phyloP scores from a whole-genome alignment of 37 sponge, comb jelly and placozoan species.

The Trichoplax adhaerens region DNA sequence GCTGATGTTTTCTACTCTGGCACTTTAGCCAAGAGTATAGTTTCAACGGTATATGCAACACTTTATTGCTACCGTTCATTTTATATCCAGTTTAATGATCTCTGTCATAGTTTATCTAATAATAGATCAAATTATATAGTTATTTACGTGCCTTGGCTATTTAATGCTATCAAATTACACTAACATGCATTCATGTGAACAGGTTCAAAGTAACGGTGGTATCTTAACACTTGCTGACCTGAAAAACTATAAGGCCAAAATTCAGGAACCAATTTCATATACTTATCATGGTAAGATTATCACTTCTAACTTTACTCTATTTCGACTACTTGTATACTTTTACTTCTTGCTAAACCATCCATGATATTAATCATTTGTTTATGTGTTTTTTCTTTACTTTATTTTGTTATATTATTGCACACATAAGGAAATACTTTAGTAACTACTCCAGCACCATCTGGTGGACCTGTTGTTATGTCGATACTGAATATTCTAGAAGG shows the following conservation, averaged over 20 bases:
- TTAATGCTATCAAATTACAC: too few species aligned
- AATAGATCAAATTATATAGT: too few species aligned
- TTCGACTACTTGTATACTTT: too few species aligned
- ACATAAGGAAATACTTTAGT: constrained; percentile 23
- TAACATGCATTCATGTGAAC: background rate
- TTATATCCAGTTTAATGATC: too few species aligned
- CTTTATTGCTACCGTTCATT: too few species aligned
- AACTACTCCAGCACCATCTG: constrained; percentile 36
- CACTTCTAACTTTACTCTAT: too few species aligned
- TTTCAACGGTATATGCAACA: constrained; percentile 13
- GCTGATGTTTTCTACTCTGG: constrained; percentile 37
- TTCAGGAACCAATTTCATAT: constrained; percentile 16
- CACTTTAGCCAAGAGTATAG: constrained; percentile 27
- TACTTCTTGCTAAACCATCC: background rate
- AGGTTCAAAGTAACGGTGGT: constrained; percentile 31
- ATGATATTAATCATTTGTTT: constrained; percentile 1
- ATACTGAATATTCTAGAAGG: constrained; percentile 36
- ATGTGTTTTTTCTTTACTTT: background rate
- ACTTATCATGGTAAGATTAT: constrained; percentile 15
- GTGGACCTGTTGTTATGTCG: constrained; percentile 51
- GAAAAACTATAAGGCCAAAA: constrained; percentile 15
- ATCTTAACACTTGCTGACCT: constrained; percentile 42
- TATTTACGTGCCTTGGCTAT: too few species aligned
- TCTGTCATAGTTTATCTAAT: too few species aligned
- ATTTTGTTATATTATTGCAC: background rate